Evolutionary conservation across 2,797 vertebrate genomes (phyloP), one percentile per base, ranked within the genome.

Genomic region (Semaprochilodus insignis): DNA sequence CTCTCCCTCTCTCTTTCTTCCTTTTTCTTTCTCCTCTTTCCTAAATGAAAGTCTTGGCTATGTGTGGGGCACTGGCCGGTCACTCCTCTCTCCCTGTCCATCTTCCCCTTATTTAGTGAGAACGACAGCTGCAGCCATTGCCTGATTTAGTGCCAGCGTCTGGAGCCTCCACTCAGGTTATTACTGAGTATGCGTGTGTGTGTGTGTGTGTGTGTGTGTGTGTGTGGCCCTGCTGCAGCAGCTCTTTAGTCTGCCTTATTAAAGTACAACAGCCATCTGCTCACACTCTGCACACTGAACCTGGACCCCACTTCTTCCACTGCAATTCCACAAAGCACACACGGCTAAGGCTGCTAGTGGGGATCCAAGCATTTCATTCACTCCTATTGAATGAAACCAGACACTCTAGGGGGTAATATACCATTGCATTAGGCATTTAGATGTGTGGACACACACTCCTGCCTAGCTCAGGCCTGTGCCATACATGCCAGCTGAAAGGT

Each of bases 241-340:
- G 69, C 27, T 19, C 25, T 81, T 52, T 62, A 63, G 69, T 72
- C 69, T 23, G 69, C 69, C 78, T 80, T 80, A 80, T 80, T 78
- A 80, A 80, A 72, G 78, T 25, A 74, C 52, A 72, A 31, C n/a
- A 74, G 54, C 21, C 57, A 80, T 73, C 78, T 80, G 67, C 55
- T 80, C 78, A 71, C 77, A 67, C 44, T 51, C 31, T 17, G 7
- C 21, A 59, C 36, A 65, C 48, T 44, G 21, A 21, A 44, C 19
- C 66, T 36, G 31, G 31, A 66, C 6, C 31, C 63, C 17, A 21
- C 63, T 34, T 40, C 63, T 19, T 66, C 16, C 66, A 10, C 0
- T 6, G 21, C 36, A 69, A n/a, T 10, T 69, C 36, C 34, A n/a
- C 10, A 3, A n/a, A 44, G 44, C 66, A 69, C 36, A 69, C 66